Evolutionary conservation across 2,888 invertebrate species (phyloP), one percentile per base, ranked within the genome.

Genomic region (Microctonus hyperodae): DNA sequence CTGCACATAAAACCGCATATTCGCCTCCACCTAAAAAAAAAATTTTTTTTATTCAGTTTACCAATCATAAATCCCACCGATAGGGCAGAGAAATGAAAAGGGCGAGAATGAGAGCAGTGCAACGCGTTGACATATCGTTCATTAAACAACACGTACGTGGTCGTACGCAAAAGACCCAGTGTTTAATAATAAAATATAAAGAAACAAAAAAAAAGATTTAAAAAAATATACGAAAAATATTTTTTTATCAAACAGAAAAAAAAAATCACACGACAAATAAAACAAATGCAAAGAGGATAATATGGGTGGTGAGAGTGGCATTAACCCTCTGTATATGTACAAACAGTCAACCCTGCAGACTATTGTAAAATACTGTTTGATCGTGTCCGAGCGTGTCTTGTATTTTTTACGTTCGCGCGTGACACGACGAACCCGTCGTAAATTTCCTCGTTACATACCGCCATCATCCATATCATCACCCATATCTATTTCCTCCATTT

Each of bases 351-450:
- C 59, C n/a, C 11, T 16, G 22, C 35, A 69, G 53, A 72, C 68
- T 70, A 72, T 70, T 69, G 65, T 66, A 64, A 70, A 70, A 72
- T 67, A 72, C 56, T 68, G 70, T 67, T 63, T 62, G 67, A 69
- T 70, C 69, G 64, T 62, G 64, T 63, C 53, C 37, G 35, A 63
- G 61, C 64, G 67, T 77, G 76, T 62, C 37, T 23, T 62, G 11
- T 37, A 37, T 53, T 62, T 62, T 62, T 50, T 51, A 62, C 23
- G 53, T 51, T 13, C 62, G 62, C 40, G 37, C 62, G 62, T 62
- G 62, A 62, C 53, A 62, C 23, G 11, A 35, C 53, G 57, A 13
- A 58, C 22, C 51, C 7, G 35, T 63, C 51, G 33, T 67, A 62
- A 67, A 67, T 67, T 62, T 62, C 58, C 9, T 7, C 20, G 0